Evolutionary conservation across 2,888 invertebrate species (phyloP).

Genomic region (Dicycla oo): DNA sequence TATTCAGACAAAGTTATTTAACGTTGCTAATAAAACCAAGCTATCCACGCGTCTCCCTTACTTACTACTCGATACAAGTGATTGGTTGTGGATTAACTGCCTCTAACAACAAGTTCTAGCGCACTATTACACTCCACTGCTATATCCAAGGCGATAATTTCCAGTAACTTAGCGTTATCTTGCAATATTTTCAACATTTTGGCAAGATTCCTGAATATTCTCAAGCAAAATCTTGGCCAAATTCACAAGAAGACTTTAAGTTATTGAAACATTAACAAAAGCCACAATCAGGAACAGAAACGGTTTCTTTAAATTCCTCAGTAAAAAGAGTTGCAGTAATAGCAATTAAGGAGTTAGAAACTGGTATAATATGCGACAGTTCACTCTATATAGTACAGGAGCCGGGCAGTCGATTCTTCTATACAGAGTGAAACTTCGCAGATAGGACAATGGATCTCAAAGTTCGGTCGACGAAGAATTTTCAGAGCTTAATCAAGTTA

Average conservation of each 20-base stretch:
- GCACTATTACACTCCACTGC: slow-evolving; percentile 25
- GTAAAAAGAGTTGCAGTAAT: slow-evolving; percentile 46
- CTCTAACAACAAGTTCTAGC: slow-evolving; percentile 24
- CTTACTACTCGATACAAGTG: slow-evolving; percentile 46
- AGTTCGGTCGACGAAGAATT: slow-evolving; percentile 60
- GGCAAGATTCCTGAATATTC: slow-evolving; percentile 57
- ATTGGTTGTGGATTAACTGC: slow-evolving; percentile 49
- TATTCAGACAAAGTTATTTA: slow-evolving; percentile 46
- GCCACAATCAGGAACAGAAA: slow-evolving; percentile 53
- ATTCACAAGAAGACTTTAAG: slow-evolving; percentile 39
- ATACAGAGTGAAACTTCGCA: slow-evolving; percentile 54
- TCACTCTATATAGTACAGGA: slow-evolving; percentile 36
- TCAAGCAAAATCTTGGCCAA: slow-evolving; percentile 36
- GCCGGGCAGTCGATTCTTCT: slow-evolving; percentile 47
- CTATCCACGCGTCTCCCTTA: slow-evolving; percentile 18
- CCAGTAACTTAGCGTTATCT: slow-evolving; percentile 48
- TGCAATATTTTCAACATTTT: slow-evolving; percentile 52
- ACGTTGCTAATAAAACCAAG: slow-evolving; percentile 45
- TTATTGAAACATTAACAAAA: slow-evolving; percentile 55
- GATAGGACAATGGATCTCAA: slow-evolving; percentile 65
- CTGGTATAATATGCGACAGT: slow-evolving; percentile 58
- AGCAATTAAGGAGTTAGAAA: slow-evolving; percentile 57
- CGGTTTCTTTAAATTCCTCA: slow-evolving; percentile 45
- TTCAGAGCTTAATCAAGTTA: slow-evolving; percentile 65
- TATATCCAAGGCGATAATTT: slow-evolving; percentile 43